Conservation (phyloP, 2,888 invertebrate species). For the Candidula unifasciata region DNA sequence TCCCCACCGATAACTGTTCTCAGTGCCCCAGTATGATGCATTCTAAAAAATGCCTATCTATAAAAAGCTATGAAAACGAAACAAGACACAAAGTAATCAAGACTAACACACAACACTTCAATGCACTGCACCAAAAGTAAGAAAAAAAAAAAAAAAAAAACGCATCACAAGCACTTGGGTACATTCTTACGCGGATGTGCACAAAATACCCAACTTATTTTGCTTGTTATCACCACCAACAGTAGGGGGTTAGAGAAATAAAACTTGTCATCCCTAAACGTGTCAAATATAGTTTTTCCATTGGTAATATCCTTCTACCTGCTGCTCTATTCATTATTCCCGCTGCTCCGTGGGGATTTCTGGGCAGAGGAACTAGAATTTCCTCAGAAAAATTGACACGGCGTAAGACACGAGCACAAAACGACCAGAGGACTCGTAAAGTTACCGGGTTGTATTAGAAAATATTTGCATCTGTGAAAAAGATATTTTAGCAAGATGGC, state of each 20-base stretch:
- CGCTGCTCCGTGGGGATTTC: not conserved
- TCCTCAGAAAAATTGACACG: too few species aligned
- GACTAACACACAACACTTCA: not conserved
- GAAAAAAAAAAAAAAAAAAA: too few species aligned
- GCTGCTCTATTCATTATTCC: conserved; percentile 1
- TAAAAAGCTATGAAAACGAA: not conserved
- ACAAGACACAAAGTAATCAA: not conserved
- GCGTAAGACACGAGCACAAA: too few species aligned
- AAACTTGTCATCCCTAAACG: not conserved
- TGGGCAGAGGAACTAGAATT: too few species aligned
- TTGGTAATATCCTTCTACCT: not conserved
- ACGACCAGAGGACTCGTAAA: too few species aligned
- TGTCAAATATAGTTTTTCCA: not conserved
- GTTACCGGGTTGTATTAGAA: too few species aligned
- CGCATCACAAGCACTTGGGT: not conserved
- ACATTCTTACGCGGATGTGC: not conserved
- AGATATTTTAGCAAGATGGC: too few species aligned
- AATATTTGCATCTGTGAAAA: too few species aligned
- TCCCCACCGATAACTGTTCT: too few species aligned
- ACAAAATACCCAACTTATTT: not conserved
- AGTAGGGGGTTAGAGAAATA: not conserved
- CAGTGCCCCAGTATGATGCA: not conserved
- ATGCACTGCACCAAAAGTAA: not conserved
- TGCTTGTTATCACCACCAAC: not conserved
- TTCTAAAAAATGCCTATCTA: not conserved